Conservation (phyloP, 2,113 vertebrate species). For the Tiliqua scincoides region DNA sequence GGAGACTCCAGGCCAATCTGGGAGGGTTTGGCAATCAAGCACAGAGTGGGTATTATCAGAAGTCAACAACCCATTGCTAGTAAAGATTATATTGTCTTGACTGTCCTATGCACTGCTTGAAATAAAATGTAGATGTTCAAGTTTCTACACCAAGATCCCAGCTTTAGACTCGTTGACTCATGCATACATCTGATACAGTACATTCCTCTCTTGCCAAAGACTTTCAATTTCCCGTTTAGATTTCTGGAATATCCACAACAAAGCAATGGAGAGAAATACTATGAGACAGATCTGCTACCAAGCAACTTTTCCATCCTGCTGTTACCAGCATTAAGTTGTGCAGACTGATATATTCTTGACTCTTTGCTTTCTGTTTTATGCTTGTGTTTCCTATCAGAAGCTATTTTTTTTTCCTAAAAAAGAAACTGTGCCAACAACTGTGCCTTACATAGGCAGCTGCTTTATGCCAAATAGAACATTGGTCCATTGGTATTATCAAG, state of each 20-base stretch:
- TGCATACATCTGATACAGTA: neutral
- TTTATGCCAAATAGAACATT: too few species aligned
- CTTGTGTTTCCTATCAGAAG: constrained; percentile 23
- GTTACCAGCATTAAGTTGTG: constrained; percentile 14
- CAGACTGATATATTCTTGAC: neutral
- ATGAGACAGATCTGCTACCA: neutral
- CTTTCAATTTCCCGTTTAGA: constrained; percentile 31
- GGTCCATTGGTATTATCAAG: too few species aligned
- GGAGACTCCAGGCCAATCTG: too few species aligned
- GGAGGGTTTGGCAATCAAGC: neutral
- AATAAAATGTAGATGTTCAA: neutral
- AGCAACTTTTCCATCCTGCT: neutral
- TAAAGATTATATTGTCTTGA: neutral
- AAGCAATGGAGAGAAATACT: neutral
- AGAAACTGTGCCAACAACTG: constrained; percentile 15
- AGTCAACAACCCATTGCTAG: neutral
- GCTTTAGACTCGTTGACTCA: constrained; percentile 2
- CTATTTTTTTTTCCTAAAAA: constrained; percentile 23
- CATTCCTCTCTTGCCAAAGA: neutral
- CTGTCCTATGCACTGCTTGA: neutral
- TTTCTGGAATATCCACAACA: neutral
- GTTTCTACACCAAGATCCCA: neutral
- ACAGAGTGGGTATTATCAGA: neutral
- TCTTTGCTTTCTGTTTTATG: constrained; percentile 19
- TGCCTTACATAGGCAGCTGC: too few species aligned